Percentiles rank a stretch among this genome's conserved stretches.
Evolutionary conservation across 2,113 vertebrate genomes (phyloP).

Genomic region (Dasyprocta punctata): DNA sequence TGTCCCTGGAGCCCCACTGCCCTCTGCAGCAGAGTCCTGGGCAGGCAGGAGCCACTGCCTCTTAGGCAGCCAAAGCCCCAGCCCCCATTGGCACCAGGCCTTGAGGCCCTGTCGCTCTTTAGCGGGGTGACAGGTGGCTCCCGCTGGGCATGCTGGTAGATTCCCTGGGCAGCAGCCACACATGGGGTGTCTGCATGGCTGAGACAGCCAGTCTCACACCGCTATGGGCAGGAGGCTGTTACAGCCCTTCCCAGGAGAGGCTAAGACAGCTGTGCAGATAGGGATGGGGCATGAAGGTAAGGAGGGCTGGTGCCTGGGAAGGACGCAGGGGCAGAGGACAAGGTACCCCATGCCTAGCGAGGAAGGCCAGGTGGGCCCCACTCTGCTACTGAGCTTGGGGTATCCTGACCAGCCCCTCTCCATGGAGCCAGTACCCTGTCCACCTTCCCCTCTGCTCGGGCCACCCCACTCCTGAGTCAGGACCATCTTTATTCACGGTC

Average conservation of each 20-base stretch:
- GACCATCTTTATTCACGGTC: constrained; percentile 81
- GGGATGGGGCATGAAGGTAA: background rate
- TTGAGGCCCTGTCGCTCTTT: background rate
- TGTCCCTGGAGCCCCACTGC: background rate
- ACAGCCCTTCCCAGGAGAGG: background rate
- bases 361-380: background rate
- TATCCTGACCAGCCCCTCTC: background rate
- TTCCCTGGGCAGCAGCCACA: background rate
- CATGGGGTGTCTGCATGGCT: background rate
- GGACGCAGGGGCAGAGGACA: background rate
- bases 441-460: background rate
- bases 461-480: constrained; percentile 73
- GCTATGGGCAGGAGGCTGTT: background rate
- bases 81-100: background rate
- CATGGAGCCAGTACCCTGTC: no score
- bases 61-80: background rate
- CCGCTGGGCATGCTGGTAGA: background rate
- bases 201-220: background rate
- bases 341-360: background rate
- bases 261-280: background rate
- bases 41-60: background rate
- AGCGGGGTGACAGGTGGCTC: background rate
- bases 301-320: accelerated
- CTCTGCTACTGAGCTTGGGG: background rate
- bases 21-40: background rate